Conservation (phyloP, 2,888 invertebrate species). For the Hololepta plana region DNA sequence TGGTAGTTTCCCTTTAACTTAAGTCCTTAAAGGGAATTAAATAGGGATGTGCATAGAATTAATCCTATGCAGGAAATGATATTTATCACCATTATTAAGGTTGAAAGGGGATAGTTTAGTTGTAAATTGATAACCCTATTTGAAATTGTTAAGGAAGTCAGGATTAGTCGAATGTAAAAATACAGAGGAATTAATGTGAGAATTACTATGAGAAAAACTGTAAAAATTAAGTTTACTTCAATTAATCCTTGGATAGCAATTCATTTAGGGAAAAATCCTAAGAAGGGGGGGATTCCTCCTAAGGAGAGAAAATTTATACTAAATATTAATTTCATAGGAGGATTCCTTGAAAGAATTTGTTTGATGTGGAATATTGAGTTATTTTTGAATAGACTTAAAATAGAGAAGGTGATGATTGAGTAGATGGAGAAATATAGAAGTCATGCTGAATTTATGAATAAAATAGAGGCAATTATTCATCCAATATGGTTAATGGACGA, state of each 20-base stretch:
- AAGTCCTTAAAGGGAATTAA: constrained; percentile 28
- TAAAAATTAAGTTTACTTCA: constrained; percentile 24
- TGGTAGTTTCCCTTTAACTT: constrained; percentile 40
- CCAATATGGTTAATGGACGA: constrained; percentile 46
- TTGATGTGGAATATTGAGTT: constrained; percentile 32
- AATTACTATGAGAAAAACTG: constrained; percentile 31
- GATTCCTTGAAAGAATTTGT: constrained; percentile 29
- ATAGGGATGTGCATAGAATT: constrained; percentile 11
- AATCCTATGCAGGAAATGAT: constrained; percentile 18
- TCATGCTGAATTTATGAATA: constrained; percentile 13
- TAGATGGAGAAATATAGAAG: constrained; percentile 22
- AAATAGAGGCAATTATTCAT: constrained; percentile 23
- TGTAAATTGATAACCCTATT: constrained; percentile 17
- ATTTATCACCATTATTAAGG: constrained; percentile 14
- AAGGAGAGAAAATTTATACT: constrained; percentile 36
- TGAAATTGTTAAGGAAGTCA: constrained; percentile 23
- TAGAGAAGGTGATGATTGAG: constrained; percentile 27
- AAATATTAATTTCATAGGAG: constrained; percentile 30
- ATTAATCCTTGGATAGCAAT: constrained; percentile 34
- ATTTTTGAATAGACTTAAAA: constrained; percentile 30
- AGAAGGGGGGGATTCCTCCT: constrained; percentile 38
- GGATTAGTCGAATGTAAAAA: constrained; percentile 36
- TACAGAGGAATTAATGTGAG: constrained; percentile 35
- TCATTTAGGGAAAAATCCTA: constrained; percentile 45
- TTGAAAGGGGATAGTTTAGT: constrained; percentile 7